A percentile compares a stretch with the other conserved stretches of the same genome.
phyloP scores from a whole-genome alignment of 2,888 invertebrate genomes.

The Synergus gifuensis region DNA sequence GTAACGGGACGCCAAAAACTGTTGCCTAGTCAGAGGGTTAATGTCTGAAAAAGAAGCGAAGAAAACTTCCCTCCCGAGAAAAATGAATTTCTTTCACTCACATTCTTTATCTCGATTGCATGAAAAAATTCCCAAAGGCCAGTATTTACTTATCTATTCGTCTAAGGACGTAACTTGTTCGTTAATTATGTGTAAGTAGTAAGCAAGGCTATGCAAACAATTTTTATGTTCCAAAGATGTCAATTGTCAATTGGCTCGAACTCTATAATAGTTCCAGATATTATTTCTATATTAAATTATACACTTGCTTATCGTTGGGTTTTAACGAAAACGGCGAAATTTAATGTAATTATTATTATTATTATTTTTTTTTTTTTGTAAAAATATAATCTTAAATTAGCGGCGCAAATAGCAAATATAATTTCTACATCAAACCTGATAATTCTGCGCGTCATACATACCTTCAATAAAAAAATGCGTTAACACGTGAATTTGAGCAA shows the following conservation, averaged over 20 bases:
- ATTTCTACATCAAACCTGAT: neutral
- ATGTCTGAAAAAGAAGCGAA: neutral
- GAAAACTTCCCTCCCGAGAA: neutral
- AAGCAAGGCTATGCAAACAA: neutral
- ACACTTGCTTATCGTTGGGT: neutral
- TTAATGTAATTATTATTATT: too few species aligned
- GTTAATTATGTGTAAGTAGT: slow-evolving; percentile 3
- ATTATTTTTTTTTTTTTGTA: too few species aligned
- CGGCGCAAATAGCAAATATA: neutral
- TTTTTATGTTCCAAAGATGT: neutral
- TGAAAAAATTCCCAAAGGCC: neutral
- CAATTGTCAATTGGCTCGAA: neutral
- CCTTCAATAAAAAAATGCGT: neutral
- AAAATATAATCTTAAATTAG: too few species aligned
- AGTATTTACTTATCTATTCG: neutral
- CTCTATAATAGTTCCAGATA: neutral
- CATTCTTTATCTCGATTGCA: neutral
- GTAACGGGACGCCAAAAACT: too few species aligned
- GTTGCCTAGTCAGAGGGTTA: too few species aligned
- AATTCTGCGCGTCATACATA: neutral
- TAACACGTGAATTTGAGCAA: neutral
- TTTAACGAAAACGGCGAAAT: neutral
- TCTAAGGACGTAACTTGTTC: neutral
- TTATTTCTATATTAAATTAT: slow-evolving; percentile 1
- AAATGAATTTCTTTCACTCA: neutral